Percentiles rank a stretch among this genome's conserved stretches.
Evolutionary conservation across 2,113 vertebrate genomes (phyloP).

Genomic region (Myrmophylax atrothorax): DNA sequence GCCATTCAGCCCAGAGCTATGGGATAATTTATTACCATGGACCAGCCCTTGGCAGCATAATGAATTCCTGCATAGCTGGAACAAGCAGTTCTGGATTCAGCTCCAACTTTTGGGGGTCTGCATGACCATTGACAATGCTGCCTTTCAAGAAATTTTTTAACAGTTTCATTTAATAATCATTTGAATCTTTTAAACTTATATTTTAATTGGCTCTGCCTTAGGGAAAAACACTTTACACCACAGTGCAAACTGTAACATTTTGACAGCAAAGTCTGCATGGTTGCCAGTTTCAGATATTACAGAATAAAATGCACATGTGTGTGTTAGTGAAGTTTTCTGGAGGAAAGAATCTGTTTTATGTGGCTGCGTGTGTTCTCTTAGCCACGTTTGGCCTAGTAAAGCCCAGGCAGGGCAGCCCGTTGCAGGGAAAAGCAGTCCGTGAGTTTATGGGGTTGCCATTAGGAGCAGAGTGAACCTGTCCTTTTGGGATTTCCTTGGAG

Average conservation of each 20-base stretch:
- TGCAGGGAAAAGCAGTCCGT: rapidly evolving
- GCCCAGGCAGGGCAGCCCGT: not conserved
- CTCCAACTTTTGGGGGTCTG: not conserved
- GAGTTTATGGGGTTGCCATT: not conserved
- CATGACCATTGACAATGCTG: not conserved
- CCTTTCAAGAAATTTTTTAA: not conserved
- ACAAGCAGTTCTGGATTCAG: not conserved
- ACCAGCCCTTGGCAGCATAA: not conserved
- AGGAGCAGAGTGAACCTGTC: not conserved
- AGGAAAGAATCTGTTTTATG: not conserved
- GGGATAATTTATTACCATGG: not conserved
- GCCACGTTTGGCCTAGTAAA: not conserved
- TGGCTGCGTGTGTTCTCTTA: not conserved
- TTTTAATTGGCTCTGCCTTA: not conserved
- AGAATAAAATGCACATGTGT: not conserved
- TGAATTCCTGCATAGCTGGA: not conserved
- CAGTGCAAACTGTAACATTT: not conserved
- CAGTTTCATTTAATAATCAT: not conserved
- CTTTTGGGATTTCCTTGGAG: not conserved
- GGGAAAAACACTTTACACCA: not conserved
- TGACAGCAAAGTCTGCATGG: not conserved
- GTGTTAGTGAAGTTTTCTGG: not conserved
- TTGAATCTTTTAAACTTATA: not conserved
- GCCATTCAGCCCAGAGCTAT: not conserved
- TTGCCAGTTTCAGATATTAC: not conserved